Evolutionary conservation across 1,140 invertebrate genomes (phyloP), one percentile per base, ranked within the genome.

Genomic region (Calosoma granatense): DNA sequence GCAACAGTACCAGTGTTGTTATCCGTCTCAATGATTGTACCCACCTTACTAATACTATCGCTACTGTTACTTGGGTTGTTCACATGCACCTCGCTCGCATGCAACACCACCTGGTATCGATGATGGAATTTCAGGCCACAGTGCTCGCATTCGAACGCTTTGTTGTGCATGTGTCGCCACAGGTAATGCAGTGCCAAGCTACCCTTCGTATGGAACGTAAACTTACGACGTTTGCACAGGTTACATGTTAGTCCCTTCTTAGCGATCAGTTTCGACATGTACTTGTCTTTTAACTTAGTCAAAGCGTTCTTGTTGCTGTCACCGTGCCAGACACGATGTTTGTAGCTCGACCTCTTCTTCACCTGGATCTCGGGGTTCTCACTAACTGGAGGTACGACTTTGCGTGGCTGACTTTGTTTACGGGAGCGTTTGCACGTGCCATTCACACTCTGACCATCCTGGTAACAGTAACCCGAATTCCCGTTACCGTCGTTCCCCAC

Each of bases 391-490:
- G 66, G 55, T 9, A 76, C 64, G 6, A 77, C 65, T 62, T 74
- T 77, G 54, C 76, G 72, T 2, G 76, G 76, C 59, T 70, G 70
- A 23, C 67, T 72, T 59, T 77, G 76, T 56, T 77, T 77, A 12
- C 75, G 66, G 1, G 73, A 69, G 41, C 75, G 63, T 57, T 73
- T 76, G 39, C 69, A 61, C 53, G 64, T 59, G 60, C 67, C 55
- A 55, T 61, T 54, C 17, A 56, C 53, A 19, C 60, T 56, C 72
- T 68, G 47, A 56, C 59, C 36, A 63, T 65, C 19, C 64, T 59
- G 22, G 62, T 47, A 47, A 17, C 41, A 47, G 15, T 11, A 47
- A 11, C 41, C 57, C 51, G 70, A 69, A 1, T 66, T 61, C 15
- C 70, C 63, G 36, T 70, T 67, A 53, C 66, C 63, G 55, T 65